A percentile compares a stretch with the other conserved stretches of the same genome.
Conservation (phyloP, 1,140 invertebrate species). For the Eciton burchellii region DNA sequence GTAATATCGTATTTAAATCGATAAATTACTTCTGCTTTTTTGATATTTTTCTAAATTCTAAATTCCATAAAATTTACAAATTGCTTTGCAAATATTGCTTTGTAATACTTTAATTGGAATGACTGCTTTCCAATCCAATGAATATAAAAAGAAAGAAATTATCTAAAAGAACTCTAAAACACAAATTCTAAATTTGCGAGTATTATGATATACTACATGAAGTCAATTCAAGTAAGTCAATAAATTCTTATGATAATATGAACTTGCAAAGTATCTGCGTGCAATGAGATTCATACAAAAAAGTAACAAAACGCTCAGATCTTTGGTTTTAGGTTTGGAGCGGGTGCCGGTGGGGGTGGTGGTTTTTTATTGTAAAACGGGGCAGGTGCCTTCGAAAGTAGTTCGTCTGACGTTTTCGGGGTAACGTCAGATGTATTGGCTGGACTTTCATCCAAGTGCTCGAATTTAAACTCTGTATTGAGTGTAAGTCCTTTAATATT, state of each 20-base stretch:
- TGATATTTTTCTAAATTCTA: neutral
- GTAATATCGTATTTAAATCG: neutral
- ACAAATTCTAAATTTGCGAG: slow-evolving; percentile 5
- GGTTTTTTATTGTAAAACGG: slow-evolving; percentile 84
- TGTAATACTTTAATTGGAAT: slow-evolving; percentile 4
- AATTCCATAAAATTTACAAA: neutral
- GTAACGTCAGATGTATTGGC: slow-evolving; percentile 62
- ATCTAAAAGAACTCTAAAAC: neutral
- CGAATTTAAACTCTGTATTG: slow-evolving; percentile 77
- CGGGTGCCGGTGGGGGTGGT: slow-evolving; percentile 80
- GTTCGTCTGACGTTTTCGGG: slow-evolving; percentile 72
- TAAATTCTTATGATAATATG: slow-evolving; percentile 15
- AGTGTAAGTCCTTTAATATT: slow-evolving; percentile 84
- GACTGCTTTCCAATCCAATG: neutral
- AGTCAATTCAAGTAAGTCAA: neutral
- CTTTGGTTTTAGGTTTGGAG: slow-evolving; percentile 80
- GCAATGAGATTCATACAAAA: slow-evolving; percentile 24
- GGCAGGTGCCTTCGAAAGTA: slow-evolving; percentile 63
- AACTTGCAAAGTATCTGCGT: slow-evolving; percentile 2
- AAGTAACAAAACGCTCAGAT: slow-evolving; percentile 38
- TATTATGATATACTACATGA: neutral
- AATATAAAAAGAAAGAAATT: neutral
- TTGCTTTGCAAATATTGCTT: slow-evolving; percentile 11
- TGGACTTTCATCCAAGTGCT: slow-evolving; percentile 76
- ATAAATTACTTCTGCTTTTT: neutral